Percentiles rank a stretch among this genome's conserved stretches.
Evolutionary conservation across 2,797 vertebrate genomes (phyloP).

Genomic region (Spinus olivaceus): DNA sequence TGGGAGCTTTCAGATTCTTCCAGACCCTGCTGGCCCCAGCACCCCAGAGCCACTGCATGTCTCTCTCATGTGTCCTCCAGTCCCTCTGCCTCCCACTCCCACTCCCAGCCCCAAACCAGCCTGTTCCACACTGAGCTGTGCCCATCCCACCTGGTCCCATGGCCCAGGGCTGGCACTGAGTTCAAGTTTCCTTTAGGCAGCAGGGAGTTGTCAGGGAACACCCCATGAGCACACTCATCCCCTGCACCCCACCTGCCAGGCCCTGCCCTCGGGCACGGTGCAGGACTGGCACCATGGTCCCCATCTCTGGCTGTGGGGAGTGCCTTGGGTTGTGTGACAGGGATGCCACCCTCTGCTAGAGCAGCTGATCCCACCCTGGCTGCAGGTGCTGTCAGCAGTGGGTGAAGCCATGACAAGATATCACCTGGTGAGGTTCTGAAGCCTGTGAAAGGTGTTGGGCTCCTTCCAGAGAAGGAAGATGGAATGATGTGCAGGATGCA

Average conservation of each 20-base stretch:
- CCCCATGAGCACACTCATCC: rapidly evolving
- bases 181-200: neutral
- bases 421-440: neutral
- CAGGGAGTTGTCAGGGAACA: neutral
- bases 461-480: neutral
- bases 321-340: rapidly evolving
- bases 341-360: rapidly evolving
- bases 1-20: rapidly evolving
- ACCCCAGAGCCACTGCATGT: neutral
- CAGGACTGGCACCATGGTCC: rapidly evolving
- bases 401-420: neutral
- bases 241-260: too few species aligned
- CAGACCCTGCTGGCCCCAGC: neutral
- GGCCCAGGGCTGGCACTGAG: neutral
- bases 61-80: rapidly evolving
- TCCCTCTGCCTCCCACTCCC: neutral
- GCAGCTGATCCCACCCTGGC: neutral
- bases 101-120: neutral
- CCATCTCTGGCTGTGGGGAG: rapidly evolving
- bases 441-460: neutral
- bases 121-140: neutral
- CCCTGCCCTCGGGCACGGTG: rapidly evolving
- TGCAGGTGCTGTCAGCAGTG: rapidly evolving
- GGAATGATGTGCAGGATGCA: rapidly evolving
- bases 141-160: neutral